Base-by-base conservation (phyloP, 2,888 invertebrate genomes). In the Clitarchus hookeri region DNA sequence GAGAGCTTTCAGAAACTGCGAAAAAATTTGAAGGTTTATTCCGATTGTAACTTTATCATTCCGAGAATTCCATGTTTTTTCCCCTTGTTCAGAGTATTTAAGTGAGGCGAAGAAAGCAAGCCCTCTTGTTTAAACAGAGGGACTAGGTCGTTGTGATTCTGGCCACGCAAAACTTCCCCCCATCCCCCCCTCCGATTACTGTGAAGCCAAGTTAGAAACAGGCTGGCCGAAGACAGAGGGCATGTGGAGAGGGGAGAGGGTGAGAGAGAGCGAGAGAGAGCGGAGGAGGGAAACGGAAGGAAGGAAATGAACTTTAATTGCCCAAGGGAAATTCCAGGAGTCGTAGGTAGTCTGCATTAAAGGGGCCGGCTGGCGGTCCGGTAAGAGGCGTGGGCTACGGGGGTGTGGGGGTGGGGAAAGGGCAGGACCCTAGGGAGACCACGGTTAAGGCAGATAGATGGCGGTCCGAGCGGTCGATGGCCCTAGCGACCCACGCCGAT, bases 231-330 rank as follows among this genome's bases (percentile, higher is more conserved):
- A 65, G 65, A 65, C 53, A 53, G 53, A 53, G 53, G 4, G 19
- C 2, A 53, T 8, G 53, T 4, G 53, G 19, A 53, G 53, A 53
- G 53, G 53, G 19, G 13, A 19, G 36, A 53, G 53, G 19, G 53
- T 1, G 8, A n/a, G 16, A n/a, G 65, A 23, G 13, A n/a, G 65
- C 13, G n/a, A 23, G 65, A 65, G 65, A 23, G 8, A 65, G 12
- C 1, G n/a, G 65, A 2, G n/a, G 65, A 23, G n/a, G n/a, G n/a
- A 16, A 19, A 23, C 19, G n/a, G 65, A 23, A 65, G 65, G 65
- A 65, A 65, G 36, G 44, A 82, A 82, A 82, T 82, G 44, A 82
- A 82, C 82, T 82, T 82, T 82, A 82, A 82, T 82, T 82, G 82
- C 82, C 82, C 82, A 26, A 36, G 82, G 82, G 82, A 82, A 82